Conservation (phyloP, 2,113 vertebrate species). For the Ophthalmolycus amberensis region DNA sequence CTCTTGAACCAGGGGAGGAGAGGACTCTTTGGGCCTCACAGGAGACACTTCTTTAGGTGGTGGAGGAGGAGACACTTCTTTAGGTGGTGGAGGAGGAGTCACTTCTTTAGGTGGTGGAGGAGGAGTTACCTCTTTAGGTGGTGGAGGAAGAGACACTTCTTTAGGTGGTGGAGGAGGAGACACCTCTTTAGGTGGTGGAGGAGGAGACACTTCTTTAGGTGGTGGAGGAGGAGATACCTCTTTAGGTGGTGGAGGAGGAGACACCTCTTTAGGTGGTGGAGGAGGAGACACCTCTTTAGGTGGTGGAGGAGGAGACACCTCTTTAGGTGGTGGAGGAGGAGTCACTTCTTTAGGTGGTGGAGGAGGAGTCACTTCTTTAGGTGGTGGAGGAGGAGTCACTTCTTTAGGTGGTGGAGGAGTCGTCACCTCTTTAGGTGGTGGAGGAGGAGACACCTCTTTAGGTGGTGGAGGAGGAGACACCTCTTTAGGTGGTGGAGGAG, state of each 20-base stretch:
- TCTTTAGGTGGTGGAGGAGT: neutral
- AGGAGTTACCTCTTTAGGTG: neutral
- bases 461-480: neutral
- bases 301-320: neutral
- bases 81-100: neutral
- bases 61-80: neutral
- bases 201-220: neutral
- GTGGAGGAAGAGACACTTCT: neutral
- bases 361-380: neutral
- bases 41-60: neutral
- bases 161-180: neutral
- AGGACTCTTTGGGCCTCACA: neutral
- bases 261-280: neutral
- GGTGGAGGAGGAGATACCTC: neutral
- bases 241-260: neutral
- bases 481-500: neutral
- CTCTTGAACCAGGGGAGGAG: slow-evolving; percentile 1
- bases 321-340: neutral
- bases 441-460: neutral
- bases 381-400: neutral
- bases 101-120: neutral
- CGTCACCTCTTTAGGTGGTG: neutral
- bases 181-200: neutral
- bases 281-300: neutral
- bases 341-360: neutral